Conservation (phyloP, 1,140 invertebrate species). For the Condylostylus longicornis region DNA sequence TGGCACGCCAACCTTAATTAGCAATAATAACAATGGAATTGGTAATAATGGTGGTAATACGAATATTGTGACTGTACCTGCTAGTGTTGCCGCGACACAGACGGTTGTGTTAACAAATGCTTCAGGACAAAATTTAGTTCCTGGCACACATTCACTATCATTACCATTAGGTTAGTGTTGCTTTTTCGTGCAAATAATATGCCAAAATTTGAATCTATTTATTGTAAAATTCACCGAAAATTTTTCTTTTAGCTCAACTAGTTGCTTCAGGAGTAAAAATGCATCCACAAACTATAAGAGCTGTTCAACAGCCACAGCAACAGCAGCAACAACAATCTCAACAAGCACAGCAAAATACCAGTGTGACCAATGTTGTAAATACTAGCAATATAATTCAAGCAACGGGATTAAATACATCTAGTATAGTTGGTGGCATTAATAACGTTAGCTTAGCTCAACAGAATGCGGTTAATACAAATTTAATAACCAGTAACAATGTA, state of each 20-base stretch:
- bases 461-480: slow-evolving; percentile 11
- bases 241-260: slow-evolving; percentile 43
- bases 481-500: slow-evolving; percentile 23
- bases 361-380: slow-evolving; percentile 20
- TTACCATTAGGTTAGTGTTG: slow-evolving; percentile 42
- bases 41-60: slow-evolving; percentile 6
- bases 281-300: slow-evolving; percentile 42
- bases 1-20: no score
- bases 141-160: slow-evolving; percentile 33
- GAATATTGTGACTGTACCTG: slow-evolving; percentile 17
- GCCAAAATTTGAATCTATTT: slow-evolving; percentile 6
- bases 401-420: no score
- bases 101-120: slow-evolving; percentile 44
- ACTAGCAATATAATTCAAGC: background rate
- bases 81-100: slow-evolving; percentile 36
- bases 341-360: slow-evolving; percentile 7
- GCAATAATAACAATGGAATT: no score
- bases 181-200: no score
- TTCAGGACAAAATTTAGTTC: slow-evolving; percentile 13
- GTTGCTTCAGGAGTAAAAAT: slow-evolving; percentile 44
- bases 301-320: slow-evolving; percentile 8
- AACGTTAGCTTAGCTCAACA: background rate
- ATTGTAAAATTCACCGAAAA: slow-evolving; percentile 10
- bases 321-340: slow-evolving; percentile 7
- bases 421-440: slow-evolving; percentile 3